A percentile compares a stretch with the other conserved stretches of the same genome.
phyloP scores from a whole-genome alignment of 2,888 invertebrate genomes.

The Marronus borbonicus region DNA sequence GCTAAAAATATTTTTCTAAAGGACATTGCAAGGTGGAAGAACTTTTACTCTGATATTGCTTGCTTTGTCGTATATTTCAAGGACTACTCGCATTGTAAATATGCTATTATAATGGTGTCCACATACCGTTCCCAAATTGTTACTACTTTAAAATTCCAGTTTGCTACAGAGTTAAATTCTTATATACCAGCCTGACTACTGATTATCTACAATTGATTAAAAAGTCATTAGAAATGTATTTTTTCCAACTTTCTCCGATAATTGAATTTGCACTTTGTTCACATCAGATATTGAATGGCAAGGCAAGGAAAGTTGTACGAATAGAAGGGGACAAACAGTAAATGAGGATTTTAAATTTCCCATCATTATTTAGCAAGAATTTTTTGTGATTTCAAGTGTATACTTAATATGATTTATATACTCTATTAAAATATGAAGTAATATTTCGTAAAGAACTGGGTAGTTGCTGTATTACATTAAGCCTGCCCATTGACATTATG shows the following conservation, averaged over 20 bases:
- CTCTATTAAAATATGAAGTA: too few relatives aligned
- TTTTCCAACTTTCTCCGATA: slow-evolving; percentile 29
- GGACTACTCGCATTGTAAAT: slow-evolving; percentile 22
- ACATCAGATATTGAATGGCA: not conserved
- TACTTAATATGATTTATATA: too few relatives aligned
- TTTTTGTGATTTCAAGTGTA: too few relatives aligned
- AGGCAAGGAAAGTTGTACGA: not conserved
- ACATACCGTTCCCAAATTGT: not conserved
- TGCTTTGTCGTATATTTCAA: slow-evolving; percentile 43
- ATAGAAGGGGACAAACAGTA: not conserved
- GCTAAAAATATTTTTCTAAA: slow-evolving; percentile 35
- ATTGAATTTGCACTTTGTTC: not conserved
- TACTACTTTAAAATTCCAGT: slow-evolving; percentile 17
- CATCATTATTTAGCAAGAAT: too few relatives aligned
- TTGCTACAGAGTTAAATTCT: slow-evolving; percentile 12
- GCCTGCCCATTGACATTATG: too few relatives aligned
- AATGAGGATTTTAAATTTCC: not conserved
- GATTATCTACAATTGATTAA: slow-evolving; percentile 28
- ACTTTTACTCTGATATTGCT: slow-evolving; percentile 50
- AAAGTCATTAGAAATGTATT: slow-evolving; percentile 12
- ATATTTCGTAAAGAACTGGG: too few relatives aligned
- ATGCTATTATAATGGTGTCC: not conserved
- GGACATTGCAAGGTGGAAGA: slow-evolving; percentile 51
- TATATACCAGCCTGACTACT: not conserved
- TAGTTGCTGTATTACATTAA: too few relatives aligned